phyloP scores from a whole-genome alignment of 2,113 vertebrate species.

The Syngnathus typhle region DNA sequence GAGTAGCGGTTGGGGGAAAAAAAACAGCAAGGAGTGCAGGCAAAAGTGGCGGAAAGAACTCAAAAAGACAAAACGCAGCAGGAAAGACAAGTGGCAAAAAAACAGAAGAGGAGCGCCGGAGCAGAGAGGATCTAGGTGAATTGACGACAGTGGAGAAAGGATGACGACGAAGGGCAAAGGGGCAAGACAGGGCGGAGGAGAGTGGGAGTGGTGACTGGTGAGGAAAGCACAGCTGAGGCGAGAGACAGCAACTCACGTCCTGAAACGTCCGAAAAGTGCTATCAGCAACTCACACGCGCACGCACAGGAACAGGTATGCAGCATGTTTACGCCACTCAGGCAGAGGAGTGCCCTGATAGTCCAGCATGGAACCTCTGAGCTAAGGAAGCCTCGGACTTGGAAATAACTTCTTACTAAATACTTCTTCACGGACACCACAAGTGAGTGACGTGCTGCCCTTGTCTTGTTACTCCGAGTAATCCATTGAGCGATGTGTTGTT shows the following conservation, averaged over 20 bases:
- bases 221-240: constrained; percentile 3
- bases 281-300: constrained; percentile 23
- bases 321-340: neutral
- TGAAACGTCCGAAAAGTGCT: neutral
- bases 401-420: constrained; percentile 12
- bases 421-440: neutral
- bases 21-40: neutral
- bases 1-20: neutral
- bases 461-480: no score
- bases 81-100: neutral
- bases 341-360: neutral
- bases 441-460: neutral
- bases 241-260: neutral
- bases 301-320: constrained; percentile 1
- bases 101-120: neutral
- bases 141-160: constrained; percentile 2
- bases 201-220: constrained; percentile 1
- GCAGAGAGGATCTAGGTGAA: neutral
- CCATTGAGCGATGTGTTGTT: no score
- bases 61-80: neutral
- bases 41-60: neutral
- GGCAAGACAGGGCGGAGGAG: constrained; percentile 27
- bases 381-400: constrained; percentile 20
- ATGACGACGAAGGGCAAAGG: constrained; percentile 12
- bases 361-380: constrained; percentile 42